These are phyloP conservation scores for Zonotrichia leucophrys DNA, from an alignment of 2,113 vertebrate species.

Conservation along the genomic window DNA sequence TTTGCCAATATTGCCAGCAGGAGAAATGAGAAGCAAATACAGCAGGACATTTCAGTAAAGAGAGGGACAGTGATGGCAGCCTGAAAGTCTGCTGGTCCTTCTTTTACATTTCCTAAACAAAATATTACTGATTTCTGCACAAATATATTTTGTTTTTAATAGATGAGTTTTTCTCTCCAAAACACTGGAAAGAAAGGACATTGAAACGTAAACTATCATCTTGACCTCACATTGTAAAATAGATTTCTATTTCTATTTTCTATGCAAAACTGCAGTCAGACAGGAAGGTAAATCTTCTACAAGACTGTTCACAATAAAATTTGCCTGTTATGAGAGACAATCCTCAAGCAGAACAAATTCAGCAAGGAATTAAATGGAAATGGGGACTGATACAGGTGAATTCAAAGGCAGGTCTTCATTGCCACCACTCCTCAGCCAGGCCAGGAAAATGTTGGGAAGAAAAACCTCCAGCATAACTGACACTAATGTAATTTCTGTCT, in stretches of 20 bases:
- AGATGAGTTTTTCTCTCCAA: background rate
- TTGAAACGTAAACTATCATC: background rate
- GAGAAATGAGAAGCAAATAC: background rate
- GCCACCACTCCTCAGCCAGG: background rate
- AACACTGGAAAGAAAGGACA: background rate
- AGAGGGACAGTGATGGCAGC: background rate
- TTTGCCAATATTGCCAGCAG: background rate
- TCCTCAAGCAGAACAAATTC: background rate
- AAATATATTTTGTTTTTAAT: background rate
- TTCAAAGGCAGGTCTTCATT: background rate
- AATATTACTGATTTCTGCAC: background rate
- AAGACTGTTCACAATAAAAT: background rate
- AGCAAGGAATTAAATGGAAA: background rate
- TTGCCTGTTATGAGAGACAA: accelerated
- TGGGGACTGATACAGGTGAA: background rate
- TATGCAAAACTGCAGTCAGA: background rate
- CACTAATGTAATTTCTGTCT: background rate
- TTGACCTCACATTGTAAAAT: background rate
- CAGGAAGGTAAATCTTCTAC: background rate
- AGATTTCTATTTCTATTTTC: background rate
- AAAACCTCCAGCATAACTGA: background rate
- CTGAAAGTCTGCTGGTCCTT: background rate
- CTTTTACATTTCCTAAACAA: background rate
- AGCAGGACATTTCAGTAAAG: background rate
- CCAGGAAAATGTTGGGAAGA: background rate